phyloP scores from a whole-genome alignment of 1,140 invertebrate genomes.

The Portunus trituberculatus region DNA sequence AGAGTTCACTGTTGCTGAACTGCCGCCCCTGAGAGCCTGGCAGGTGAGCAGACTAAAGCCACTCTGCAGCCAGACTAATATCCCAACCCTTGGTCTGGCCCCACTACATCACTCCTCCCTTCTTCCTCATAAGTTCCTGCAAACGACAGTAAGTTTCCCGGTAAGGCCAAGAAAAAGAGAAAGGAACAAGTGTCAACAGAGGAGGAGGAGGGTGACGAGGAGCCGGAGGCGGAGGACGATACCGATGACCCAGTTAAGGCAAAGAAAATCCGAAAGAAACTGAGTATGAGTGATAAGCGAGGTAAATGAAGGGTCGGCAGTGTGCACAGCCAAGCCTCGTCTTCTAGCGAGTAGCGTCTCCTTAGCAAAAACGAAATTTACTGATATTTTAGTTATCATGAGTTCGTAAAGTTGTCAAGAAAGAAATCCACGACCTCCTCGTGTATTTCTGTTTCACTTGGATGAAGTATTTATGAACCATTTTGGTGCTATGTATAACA shows the following conservation, averaged over 20 bases:
- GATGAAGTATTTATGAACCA: background rate
- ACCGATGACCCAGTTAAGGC: constrained; percentile 73
- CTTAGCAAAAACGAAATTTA: constrained; percentile 61
- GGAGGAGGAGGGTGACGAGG: constrained; percentile 73
- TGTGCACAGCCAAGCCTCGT: constrained; percentile 69
- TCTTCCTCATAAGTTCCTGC: constrained; percentile 75
- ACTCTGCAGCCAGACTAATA: constrained; percentile 36
- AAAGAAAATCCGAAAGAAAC: constrained; percentile 74
- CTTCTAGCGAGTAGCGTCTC: constrained; percentile 66
- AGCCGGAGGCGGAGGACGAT: constrained; percentile 73
- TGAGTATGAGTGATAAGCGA: constrained; percentile 76
- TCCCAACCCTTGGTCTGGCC: constrained; percentile 34
- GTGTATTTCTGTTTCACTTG: constrained; percentile 10
- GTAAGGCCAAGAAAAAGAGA: constrained; percentile 76
- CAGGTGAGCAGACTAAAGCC: constrained; percentile 47
- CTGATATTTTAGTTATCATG: constrained; percentile 47
- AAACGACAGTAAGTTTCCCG: constrained; percentile 78
- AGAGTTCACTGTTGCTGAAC: constrained; percentile 10
- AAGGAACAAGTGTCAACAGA: constrained; percentile 74
- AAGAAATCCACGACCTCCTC: background rate
- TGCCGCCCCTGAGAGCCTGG: background rate
- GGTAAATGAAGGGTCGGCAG: constrained; percentile 68
- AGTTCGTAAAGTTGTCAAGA: constrained; percentile 66
- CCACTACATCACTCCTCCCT: constrained; percentile 68
- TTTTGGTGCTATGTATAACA: background rate